phyloP scores from a whole-genome alignment of 2,797 vertebrate genomes.

The Pantherophis alleghaniensis region DNA sequence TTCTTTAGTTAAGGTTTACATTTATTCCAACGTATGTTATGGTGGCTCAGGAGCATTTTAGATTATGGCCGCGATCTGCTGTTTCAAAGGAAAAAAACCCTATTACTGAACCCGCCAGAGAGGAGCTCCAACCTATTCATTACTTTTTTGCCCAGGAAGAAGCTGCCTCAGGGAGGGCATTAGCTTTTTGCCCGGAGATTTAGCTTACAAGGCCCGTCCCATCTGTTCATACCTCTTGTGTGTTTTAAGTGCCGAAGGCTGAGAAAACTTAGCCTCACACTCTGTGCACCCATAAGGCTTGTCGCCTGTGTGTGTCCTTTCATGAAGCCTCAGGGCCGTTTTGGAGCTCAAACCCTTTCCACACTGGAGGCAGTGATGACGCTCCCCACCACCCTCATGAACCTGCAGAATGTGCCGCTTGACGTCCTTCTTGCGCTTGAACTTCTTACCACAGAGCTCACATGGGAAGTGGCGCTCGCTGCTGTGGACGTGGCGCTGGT shows the following conservation, averaged over 20 bases:
- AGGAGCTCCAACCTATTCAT: slow-evolving; percentile 11
- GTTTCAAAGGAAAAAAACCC: neutral
- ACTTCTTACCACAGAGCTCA: slow-evolving; percentile 87
- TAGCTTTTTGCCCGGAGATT: slow-evolving; percentile 42
- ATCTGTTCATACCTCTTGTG: slow-evolving; percentile 84
- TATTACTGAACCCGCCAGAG: neutral
- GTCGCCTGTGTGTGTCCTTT: slow-evolving; percentile 90
- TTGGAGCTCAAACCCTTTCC: slow-evolving; percentile 95
- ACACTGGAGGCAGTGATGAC: slow-evolving; percentile 84
- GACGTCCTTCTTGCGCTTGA: slow-evolving; percentile 96
- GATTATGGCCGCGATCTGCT: neutral
- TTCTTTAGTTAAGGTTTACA: neutral
- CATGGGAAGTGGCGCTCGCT: slow-evolving; percentile 89
- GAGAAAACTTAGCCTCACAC: slow-evolving; percentile 89
- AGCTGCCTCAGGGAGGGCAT: slow-evolving; percentile 9
- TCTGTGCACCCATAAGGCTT: slow-evolving; percentile 87
- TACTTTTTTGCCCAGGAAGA: slow-evolving; percentile 5
- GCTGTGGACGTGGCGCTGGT: slow-evolving; percentile 94
- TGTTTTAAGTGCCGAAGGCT: slow-evolving; percentile 95
- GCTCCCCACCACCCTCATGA: slow-evolving; percentile 85
- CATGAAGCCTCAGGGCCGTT: slow-evolving; percentile 87
- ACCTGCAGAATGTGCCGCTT: slow-evolving; percentile 90
- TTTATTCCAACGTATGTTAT: neutral
- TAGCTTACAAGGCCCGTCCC: slow-evolving; percentile 37
- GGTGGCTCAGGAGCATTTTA: neutral